Conservation (phyloP, 1,140 invertebrate species). For the Antheraea mylitta region DNA sequence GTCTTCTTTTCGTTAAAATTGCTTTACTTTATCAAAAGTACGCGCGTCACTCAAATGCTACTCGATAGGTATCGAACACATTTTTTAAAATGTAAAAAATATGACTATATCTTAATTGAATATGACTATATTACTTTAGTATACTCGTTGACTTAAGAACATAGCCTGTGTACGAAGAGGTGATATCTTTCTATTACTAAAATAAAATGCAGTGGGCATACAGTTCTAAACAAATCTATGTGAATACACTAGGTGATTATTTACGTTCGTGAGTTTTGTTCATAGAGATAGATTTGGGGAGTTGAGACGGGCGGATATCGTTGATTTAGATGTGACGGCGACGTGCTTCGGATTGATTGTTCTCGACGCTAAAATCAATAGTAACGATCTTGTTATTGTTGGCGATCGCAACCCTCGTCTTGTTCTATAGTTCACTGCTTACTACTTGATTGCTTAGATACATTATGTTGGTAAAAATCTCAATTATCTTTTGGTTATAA, state of each 20-base stretch:
- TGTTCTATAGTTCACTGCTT: slow-evolving; percentile 11
- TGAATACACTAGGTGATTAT: background rate
- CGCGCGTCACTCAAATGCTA: no score
- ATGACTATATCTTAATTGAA: no score
- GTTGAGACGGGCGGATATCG: slow-evolving; percentile 56
- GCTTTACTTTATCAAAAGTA: no score
- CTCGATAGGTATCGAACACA: no score
- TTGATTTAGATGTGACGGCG: slow-evolving; percentile 62
- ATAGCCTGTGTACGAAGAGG: no score
- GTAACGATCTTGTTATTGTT: slow-evolving; percentile 62
- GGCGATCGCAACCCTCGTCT: slow-evolving; percentile 25
- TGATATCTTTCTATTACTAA: no score
- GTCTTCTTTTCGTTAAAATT: no score
- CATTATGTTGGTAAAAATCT: background rate
- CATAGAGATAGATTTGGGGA: slow-evolving; percentile 38
- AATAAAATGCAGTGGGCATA: no score
- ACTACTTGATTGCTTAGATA: background rate
- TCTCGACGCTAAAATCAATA: slow-evolving; percentile 71
- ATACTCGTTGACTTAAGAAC: no score
- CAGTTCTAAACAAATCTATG: background rate
- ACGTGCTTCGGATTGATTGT: slow-evolving; percentile 62
- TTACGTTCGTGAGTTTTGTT: slow-evolving; percentile 1
- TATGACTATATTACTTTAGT: no score
- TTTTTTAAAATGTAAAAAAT: no score
- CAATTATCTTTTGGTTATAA: background rate